Conservation (phyloP, 2,797 vertebrate genomes). For the Argentina silus region DNA sequence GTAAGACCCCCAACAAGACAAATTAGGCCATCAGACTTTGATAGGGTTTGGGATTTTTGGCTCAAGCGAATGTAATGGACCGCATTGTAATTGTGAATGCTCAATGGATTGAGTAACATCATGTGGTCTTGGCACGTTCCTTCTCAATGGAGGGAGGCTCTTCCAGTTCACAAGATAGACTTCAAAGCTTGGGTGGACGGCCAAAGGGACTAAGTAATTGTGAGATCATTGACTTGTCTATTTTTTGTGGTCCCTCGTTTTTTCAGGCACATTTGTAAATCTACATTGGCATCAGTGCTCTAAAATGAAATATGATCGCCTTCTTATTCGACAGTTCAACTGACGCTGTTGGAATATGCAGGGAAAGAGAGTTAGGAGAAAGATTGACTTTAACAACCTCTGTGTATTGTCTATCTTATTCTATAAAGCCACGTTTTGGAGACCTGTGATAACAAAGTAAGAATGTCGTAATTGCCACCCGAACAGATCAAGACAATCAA, state of each 20-base stretch:
- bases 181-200: slow-evolving; percentile 76
- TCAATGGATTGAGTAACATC: slow-evolving; percentile 67
- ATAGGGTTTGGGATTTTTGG: slow-evolving; percentile 67
- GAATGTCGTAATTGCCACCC: background rate
- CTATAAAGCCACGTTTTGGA: background rate
- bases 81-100: slow-evolving; percentile 70
- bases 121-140: slow-evolving; percentile 72
- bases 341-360: slow-evolving; percentile 48
- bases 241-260: slow-evolving; percentile 71
- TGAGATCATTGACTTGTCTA: slow-evolving; percentile 73
- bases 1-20: slow-evolving; percentile 75
- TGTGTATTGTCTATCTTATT: background rate
- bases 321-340: slow-evolving; percentile 48
- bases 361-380: slow-evolving; percentile 41
- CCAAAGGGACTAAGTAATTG: slow-evolving; percentile 73
- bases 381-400: slow-evolving; percentile 33
- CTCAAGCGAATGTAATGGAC: slow-evolving; percentile 64
- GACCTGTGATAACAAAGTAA: background rate
- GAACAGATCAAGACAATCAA: background rate
- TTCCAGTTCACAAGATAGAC: slow-evolving; percentile 68
- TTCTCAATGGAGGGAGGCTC: slow-evolving; percentile 70
- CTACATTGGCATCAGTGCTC: slow-evolving; percentile 66
- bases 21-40: slow-evolving; percentile 77
- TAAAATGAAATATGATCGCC: slow-evolving; percentile 60
- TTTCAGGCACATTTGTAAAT: slow-evolving; percentile 73